These are phyloP conservation scores for Pollenia amentaria DNA, from an alignment of 2,888 invertebrate genomes.

Conservation along the genomic window DNA sequence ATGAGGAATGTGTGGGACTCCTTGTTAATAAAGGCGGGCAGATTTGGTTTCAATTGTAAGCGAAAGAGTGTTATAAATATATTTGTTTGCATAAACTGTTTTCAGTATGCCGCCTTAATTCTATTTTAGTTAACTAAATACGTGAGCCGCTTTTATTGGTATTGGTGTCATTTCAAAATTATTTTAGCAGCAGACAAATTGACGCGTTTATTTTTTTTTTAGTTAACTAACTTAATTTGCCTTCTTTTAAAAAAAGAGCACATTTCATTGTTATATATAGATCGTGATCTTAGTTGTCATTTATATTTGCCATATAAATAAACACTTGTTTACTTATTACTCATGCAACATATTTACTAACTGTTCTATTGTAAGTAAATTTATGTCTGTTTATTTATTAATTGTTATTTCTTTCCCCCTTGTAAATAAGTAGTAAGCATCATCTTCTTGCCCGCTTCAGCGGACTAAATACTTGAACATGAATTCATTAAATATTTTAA, in stretches of 20 bases:
- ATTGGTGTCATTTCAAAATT: slow-evolving; percentile 39
- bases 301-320: slow-evolving; percentile 66
- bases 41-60: slow-evolving; percentile 15
- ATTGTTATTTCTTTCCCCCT: neutral
- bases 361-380: neutral
- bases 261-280: slow-evolving; percentile 72
- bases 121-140: slow-evolving; percentile 13
- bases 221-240: slow-evolving; percentile 57
- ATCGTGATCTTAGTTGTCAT: slow-evolving; percentile 73
- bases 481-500: slow-evolving; percentile 54
- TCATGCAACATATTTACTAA: slow-evolving; percentile 25
- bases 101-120: slow-evolving; percentile 30
- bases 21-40: slow-evolving; percentile 1
- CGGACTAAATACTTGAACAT: slow-evolving; percentile 41
- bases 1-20: slow-evolving; percentile 25
- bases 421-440: neutral
- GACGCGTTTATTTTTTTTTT: slow-evolving; percentile 77
- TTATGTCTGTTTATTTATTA: neutral
- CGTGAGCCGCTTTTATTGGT: neutral
- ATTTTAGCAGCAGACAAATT: slow-evolving; percentile 80
- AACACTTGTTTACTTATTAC: slow-evolving; percentile 55
- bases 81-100: neutral
- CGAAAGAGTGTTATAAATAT: neutral
- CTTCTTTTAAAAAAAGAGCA: slow-evolving; percentile 2
- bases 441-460: neutral